Base-by-base conservation (phyloP, 2,113 vertebrate genomes). In the Naja naja region DNA sequence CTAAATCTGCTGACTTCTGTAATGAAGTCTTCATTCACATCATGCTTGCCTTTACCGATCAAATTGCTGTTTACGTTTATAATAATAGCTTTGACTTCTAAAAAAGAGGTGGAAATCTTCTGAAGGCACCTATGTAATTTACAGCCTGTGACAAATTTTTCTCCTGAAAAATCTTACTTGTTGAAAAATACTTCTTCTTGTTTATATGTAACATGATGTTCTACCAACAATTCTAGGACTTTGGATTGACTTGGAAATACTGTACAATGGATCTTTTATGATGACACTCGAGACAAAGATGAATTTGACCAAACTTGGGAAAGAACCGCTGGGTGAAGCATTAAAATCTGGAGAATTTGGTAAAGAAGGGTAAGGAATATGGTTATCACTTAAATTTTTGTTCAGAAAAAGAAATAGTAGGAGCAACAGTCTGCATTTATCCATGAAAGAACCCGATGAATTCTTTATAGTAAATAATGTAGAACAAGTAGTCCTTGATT, bases 241-340 rank as follows among this genome's bases (percentile, higher is more conserved):
- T 81, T 99, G 99, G 99, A 98, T 99, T 94, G 98, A 99, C 97
- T 97, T 99, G 97, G 99, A 99, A 95, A 97, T 99, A 95, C 99
- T 98, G 94, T 99, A 99, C 97, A 98, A 97, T 9, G 99, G 99
- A 89, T 99, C 99, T 94, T 99, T 99, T 97, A 98, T 99, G 87
- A 99, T 99, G 99, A 99, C 98, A 11, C 97, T 99, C 5, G 98
- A 99, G 98, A 99, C 99, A 94, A 99, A 99, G 98, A 99, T 99
- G 99, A 99, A 99, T 97, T 97, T 99, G 97, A 98, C 98, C 94
- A 98, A 98, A 95, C 98, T 99, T 95, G 99, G 99, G 93, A 99
- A 99, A 97, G 99, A 99, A 95, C 98, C 98, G 0, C 95, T 98
- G 91, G 98, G 98, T 87, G 99, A 99, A 96, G 98, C 98, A 0